Percentiles rank a stretch among this genome's conserved stretches.
Evolutionary conservation across 2,113 vertebrate genomes (phyloP).

Genomic region (Periophthalmus modestus): DNA sequence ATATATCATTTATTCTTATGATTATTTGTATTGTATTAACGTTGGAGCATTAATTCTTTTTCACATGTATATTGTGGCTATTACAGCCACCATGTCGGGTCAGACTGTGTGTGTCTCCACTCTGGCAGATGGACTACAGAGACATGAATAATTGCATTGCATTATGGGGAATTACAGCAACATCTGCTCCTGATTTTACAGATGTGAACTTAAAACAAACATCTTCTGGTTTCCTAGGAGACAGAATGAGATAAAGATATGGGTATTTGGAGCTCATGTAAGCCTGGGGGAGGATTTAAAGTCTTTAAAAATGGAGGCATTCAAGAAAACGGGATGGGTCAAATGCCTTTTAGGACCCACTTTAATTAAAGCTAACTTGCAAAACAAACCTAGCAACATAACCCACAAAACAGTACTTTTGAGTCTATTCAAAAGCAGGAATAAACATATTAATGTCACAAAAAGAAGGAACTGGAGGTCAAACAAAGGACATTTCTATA

Average conservation of each 20-base stretch:
- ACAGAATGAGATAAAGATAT: background rate
- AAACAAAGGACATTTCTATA: no score
- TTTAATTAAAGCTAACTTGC: conserved; percentile 23
- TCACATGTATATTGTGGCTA: conserved; percentile 7
- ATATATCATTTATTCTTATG: no score
- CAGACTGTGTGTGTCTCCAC: conserved; percentile 27
- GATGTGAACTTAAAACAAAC: conserved; percentile 44
- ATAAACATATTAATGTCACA: conserved; percentile 16
- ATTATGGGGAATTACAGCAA: conserved; percentile 54
- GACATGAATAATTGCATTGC: conserved; percentile 46
- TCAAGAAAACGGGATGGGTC: conserved; percentile 17
- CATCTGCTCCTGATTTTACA: conserved; percentile 63
- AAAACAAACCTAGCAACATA: conserved; percentile 21
- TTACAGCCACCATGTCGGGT: conserved; percentile 31
- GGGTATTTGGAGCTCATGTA: conserved; percentile 7
- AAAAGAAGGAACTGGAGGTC: conserved; percentile 2
- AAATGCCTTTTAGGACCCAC: conserved; percentile 34
- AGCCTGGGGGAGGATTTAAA: background rate
- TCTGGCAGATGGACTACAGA: conserved; percentile 26
- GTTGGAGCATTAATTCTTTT: background rate
- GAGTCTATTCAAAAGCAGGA: conserved; percentile 8
- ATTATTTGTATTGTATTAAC: no score
- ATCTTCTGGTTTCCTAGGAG: background rate
- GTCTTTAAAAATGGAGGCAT: no score
- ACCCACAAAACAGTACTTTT: background rate